Conservation (phyloP, 2,113 vertebrate species). For the Lycocorax pyrrhopterus region DNA sequence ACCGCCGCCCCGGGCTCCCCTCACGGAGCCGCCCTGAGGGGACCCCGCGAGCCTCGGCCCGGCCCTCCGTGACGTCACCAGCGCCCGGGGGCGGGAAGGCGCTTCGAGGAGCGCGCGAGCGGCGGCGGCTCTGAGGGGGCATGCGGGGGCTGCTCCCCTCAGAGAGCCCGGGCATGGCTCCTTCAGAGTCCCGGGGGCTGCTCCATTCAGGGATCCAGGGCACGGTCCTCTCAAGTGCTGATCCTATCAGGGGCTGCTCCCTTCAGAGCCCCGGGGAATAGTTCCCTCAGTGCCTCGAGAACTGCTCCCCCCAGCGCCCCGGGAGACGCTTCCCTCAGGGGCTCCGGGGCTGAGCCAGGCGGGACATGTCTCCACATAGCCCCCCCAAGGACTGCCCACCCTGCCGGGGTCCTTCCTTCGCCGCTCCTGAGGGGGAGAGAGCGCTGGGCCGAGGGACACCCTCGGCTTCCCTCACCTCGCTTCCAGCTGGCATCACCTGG, state of each 20-base stretch:
- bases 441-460: background rate
- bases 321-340: background rate
- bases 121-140: background rate
- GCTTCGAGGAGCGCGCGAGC: background rate
- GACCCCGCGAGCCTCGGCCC: background rate
- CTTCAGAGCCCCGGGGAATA: background rate
- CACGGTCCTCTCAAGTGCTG: too few relatives aligned
- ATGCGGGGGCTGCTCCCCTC: background rate
- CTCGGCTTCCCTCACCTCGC: rapidly evolving
- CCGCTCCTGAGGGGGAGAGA: too few relatives aligned
- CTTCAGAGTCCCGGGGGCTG: rapidly evolving
- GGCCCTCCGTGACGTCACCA: background rate
- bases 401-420: background rate
- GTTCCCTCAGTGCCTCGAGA: too few relatives aligned
- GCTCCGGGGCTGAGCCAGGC: too few relatives aligned
- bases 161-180: background rate
- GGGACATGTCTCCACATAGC: rapidly evolving
- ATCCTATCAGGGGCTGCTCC: background rate
- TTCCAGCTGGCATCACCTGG: background rate
- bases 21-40: background rate
- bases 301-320: background rate
- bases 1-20: background rate
- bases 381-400: too few relatives aligned
- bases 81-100: background rate
- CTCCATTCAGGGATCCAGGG: background rate